Evolutionary conservation across 2,113 vertebrate species (phyloP).

Genomic region (Odontophorus gujanensis): DNA sequence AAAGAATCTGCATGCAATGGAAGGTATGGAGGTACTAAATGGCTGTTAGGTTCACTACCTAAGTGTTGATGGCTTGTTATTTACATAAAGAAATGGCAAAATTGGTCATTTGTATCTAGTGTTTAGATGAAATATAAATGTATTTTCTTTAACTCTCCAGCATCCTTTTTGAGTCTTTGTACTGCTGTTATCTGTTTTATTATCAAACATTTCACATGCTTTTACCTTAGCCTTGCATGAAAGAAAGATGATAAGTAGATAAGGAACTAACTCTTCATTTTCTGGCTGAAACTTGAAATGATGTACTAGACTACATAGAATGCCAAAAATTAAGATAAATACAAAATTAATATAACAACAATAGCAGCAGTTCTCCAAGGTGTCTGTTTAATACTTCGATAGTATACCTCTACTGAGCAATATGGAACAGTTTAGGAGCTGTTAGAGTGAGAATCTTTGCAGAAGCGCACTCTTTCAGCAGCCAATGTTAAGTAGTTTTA

Average conservation of each 20-base stretch:
- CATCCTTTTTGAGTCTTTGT: background rate
- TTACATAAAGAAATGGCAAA: background rate
- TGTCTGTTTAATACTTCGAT: background rate
- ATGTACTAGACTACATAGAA: background rate
- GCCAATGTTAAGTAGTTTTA: background rate
- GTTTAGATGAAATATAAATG: background rate
- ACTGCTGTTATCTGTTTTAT: background rate
- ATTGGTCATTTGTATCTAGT: background rate
- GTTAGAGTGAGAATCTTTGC: background rate
- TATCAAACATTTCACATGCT: conserved; percentile 7
- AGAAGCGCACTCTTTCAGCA: background rate
- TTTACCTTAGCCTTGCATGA: background rate
- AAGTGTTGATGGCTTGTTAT: background rate
- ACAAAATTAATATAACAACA: background rate
- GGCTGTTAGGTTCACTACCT: no score
- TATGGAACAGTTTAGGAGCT: background rate
- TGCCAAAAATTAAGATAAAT: background rate
- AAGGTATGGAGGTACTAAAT: background rate
- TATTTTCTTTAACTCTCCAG: background rate
- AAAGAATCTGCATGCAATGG: background rate
- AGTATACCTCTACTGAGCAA: background rate
- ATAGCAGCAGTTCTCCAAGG: background rate
- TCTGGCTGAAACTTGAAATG: background rate
- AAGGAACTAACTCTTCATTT: background rate
- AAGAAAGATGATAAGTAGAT: background rate